These are phyloP conservation scores for Euproctis similis DNA, from an alignment of 2,888 invertebrate genomes.

Conservation along the genomic window DNA sequence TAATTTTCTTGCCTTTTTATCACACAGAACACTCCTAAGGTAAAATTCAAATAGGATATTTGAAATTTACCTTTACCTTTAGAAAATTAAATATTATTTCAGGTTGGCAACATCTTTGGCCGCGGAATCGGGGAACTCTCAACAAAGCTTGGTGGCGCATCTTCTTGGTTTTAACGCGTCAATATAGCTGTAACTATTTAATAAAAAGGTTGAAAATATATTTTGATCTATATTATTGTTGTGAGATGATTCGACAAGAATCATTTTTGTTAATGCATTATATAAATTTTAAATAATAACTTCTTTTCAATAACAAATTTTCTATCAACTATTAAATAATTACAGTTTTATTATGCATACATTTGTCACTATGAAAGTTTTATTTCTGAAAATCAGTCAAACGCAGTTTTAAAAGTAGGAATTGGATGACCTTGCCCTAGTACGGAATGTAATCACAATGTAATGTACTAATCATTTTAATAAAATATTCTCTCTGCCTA, in stretches of 20 bases:
- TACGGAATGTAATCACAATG: too few species aligned
- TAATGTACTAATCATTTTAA: too few species aligned
- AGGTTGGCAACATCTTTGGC: constrained; percentile 92
- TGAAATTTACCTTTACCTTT: not conserved
- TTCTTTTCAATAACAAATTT: too few species aligned
- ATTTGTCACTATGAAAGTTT: too few species aligned
- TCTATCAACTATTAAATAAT: not conserved
- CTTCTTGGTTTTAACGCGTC: constrained; percentile 86
- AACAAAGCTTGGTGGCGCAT: constrained; percentile 89
- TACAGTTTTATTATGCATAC: not conserved
- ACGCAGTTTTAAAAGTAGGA: too few species aligned
- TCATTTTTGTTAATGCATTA: constrained; percentile 40
- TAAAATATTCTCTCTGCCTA: too few species aligned
- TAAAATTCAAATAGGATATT: not conserved
- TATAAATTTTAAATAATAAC: not conserved
- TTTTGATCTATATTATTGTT: constrained; percentile 33
- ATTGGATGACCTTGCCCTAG: too few species aligned
- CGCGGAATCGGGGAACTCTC: constrained; percentile 93
- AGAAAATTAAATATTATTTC: constrained; percentile 23
- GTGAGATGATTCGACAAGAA: constrained; percentile 38
- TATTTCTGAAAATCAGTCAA: too few species aligned
- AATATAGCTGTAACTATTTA: constrained; percentile 20
- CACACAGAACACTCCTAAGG: too few species aligned
- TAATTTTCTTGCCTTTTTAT: too few species aligned
- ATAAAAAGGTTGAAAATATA: constrained; percentile 32